Base-by-base conservation (phyloP, 2,888 invertebrate genomes). In the Eumerus sabulonum region DNA sequence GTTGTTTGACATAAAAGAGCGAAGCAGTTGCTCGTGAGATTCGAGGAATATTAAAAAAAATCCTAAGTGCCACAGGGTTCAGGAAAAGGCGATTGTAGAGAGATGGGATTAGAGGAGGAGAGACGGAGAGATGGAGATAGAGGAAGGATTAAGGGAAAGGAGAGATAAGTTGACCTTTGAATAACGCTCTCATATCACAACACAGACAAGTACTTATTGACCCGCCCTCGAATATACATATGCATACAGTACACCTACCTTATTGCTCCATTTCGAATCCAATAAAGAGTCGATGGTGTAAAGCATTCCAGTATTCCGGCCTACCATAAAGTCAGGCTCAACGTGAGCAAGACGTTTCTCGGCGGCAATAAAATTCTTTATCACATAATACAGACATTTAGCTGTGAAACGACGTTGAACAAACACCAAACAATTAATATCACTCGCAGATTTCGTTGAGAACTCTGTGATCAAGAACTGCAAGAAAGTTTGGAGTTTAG, bases 261-360 rank as follows among this genome's bases (percentile, higher is more conserved):
- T 64, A 13, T 82, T 84, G 9, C 83, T 84, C 84, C 86, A 86
- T 64, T 86, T 87, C 0, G 81, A 44, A 19, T 86, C 86, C 12
- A 89, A 82, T 1, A 85, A n/a, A 7, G 9, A 66, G 1, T 87
- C 86, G 18, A 88, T 85, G 0, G 85, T 82, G 9, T 82, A 82
- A 0, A 79, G 16, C 1, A 88, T 82, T 1, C 45, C 51, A 5
- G 56, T 14, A 19, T 84, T 85, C 1, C 85, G 83, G 0, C 96
- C 96, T 0, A 95, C 92, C 59, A 96, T 90, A 85, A 93, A 96
- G 83, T 95, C 93, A 0, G 94, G 91, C 73, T 91, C 84, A 82
- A 93, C 73, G 40, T 85, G 92, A 0, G 88, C 88, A 81, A 92
- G 92, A 11, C 91, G 88, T 0, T 90, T 88, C 74, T 91, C 89